Base-by-base conservation (phyloP, 2,888 invertebrate species). In the Drosophila anceps region DNA sequence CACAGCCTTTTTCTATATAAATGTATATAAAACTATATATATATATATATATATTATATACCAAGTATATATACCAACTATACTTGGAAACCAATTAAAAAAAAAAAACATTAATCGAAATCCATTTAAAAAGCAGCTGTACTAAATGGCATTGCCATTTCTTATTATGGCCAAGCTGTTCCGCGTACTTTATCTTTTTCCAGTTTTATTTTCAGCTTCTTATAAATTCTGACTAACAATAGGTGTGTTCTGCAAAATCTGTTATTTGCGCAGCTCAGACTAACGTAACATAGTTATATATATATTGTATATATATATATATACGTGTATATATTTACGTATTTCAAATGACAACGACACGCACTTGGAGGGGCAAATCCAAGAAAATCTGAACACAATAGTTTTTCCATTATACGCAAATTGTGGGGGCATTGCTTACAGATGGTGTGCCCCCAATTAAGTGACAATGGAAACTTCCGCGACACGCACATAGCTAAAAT, bases 381-480 rank as follows among this genome's bases (percentile, higher is more conserved):
- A 61, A 75, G 76, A 67, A 67, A 54, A 70, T 54, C 35, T 27
- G 54, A 51, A 50, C 46, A 78, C 81, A 78, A 78, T 76, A 65
- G 80, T 43, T 62, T 70, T 59, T 51, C 57, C 55, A 66, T 59
- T 46, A 41, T 61, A 53, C 33, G 39, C 69, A 73, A 76, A 59
- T 76, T 68, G 64, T 59, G 59, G 44, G 39, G 57, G 64, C 60
- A 59, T 57, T 50, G 39, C 66, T 44, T 51, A 13, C 33, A 59
- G 57, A 75, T 57, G 70, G 46, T 48, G 33, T 70, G 79, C 60
- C 63, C 69, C 82, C 88, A 86, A 84, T 84, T 84, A 88, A 81
- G 50, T 70, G 68, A 84, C 89, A 84, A 84, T 88, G 33, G 89
- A 33, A 73, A 60, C 72, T 76, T 66, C 65, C 65, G 63, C 60